A percentile compares a stretch with the other conserved stretches of the same genome.
Evolutionary conservation across 2,888 invertebrate species (phyloP).

Genomic region (Macrostomum cliftonense): DNA sequence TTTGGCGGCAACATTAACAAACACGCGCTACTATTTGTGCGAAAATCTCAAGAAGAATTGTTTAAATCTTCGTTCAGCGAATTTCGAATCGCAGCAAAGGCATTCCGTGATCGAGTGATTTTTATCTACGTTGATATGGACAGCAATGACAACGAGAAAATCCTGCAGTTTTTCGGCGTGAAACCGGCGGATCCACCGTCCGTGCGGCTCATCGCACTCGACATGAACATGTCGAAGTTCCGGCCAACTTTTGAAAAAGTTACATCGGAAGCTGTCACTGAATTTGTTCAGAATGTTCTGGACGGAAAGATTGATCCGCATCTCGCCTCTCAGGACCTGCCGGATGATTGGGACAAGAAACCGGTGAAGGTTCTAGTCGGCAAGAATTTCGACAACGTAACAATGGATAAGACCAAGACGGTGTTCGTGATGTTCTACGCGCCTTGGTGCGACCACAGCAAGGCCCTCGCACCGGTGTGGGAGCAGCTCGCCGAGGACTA

Average conservation of each 20-base stretch:
- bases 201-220: slow-evolving; percentile 68
- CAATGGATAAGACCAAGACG: slow-evolving; percentile 53
- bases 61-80: slow-evolving; percentile 53
- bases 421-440: slow-evolving; percentile 88
- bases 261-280: slow-evolving; percentile 47
- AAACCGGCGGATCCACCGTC: slow-evolving; percentile 51
- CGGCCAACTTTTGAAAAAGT: slow-evolving; percentile 53
- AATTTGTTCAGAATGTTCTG: slow-evolving; percentile 66
- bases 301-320: slow-evolving; percentile 74
- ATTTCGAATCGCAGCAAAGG: slow-evolving; percentile 60
- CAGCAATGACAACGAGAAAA: slow-evolving; percentile 76
- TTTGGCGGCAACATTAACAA: slow-evolving; percentile 86
- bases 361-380: slow-evolving; percentile 73
- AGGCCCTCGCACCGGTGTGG: slow-evolving; percentile 77
- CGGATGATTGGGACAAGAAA: slow-evolving; percentile 78
- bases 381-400: slow-evolving; percentile 75
- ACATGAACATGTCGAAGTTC: slow-evolving; percentile 83
- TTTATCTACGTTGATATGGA: slow-evolving; percentile 79
- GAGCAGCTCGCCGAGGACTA: slow-evolving; percentile 75
- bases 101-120: slow-evolving; percentile 65
- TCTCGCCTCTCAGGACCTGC: slow-evolving; percentile 67
- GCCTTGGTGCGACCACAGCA: slow-evolving; percentile 85
- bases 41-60: slow-evolving; percentile 51
- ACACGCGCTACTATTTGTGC: slow-evolving; percentile 74
- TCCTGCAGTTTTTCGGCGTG: slow-evolving; percentile 91